These are phyloP conservation scores for Drosophila pachea DNA, from an alignment of 1,140 invertebrate species.

Conservation along the genomic window DNA sequence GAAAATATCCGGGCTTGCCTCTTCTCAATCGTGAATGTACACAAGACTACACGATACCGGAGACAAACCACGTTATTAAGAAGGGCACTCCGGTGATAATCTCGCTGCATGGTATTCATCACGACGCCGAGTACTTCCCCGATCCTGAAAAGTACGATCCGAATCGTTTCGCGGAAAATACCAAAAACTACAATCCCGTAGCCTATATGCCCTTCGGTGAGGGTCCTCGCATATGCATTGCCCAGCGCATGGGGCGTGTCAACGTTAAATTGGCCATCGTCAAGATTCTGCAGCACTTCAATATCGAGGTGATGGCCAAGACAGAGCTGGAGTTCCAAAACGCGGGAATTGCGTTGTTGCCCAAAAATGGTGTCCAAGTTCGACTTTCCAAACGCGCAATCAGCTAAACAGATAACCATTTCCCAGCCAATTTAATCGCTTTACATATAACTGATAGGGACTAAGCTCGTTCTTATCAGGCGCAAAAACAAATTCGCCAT, in stretches of 20 bases:
- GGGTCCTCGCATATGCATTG: slow-evolving; percentile 82
- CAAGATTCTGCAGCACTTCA: slow-evolving; percentile 60
- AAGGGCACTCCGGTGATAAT: slow-evolving; percentile 79
- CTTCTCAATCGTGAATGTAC: slow-evolving; percentile 79
- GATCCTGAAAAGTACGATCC: slow-evolving; percentile 85
- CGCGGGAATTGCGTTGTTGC: slow-evolving; percentile 46
- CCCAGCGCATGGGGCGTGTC: slow-evolving; percentile 59
- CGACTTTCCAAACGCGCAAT: slow-evolving; percentile 52
- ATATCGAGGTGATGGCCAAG: slow-evolving; percentile 57
- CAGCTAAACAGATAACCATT: slow-evolving; percentile 2
- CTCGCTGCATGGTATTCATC: slow-evolving; percentile 78
- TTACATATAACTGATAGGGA: slow-evolving; percentile 1
- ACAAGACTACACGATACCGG: slow-evolving; percentile 78
- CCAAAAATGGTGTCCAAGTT: slow-evolving; percentile 62
- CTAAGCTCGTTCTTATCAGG: slow-evolving; percentile 22
- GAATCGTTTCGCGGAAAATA: slow-evolving; percentile 81
- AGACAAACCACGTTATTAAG: slow-evolving; percentile 73
- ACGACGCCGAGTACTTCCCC: slow-evolving; percentile 82
- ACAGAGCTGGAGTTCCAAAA: slow-evolving; percentile 46
- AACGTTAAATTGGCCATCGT: slow-evolving; percentile 61
- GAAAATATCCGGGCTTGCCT: slow-evolving; percentile 82
- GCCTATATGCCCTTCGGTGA: slow-evolving; percentile 85
- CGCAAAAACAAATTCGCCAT: background rate
- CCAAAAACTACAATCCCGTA: slow-evolving; percentile 65
- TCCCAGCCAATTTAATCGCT: slow-evolving; percentile 16